phyloP scores from a whole-genome alignment of 2,888 invertebrate species.

The Sussaba pulchella region DNA sequence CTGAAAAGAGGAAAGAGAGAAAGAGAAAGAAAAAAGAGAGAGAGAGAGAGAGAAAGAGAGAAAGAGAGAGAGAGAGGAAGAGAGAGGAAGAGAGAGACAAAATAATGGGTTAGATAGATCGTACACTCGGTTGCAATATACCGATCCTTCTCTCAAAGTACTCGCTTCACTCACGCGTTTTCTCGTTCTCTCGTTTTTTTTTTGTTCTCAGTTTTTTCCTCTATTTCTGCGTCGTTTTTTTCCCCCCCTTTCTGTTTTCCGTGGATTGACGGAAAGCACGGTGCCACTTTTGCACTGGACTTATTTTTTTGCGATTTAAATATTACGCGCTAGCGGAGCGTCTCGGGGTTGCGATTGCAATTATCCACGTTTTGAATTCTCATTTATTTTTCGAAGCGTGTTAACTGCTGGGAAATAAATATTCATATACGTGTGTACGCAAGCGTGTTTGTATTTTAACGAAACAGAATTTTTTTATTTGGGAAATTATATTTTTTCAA shows the following conservation, averaged over 20 bases:
- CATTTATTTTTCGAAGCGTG: conserved; percentile 32
- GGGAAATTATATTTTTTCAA: too few species aligned
- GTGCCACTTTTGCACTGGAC: conserved; percentile 16
- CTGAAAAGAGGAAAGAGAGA: conserved; percentile 30
- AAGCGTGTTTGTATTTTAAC: too few species aligned
- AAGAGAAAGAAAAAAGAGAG: too few species aligned
- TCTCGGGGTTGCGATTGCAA: conserved; percentile 52
- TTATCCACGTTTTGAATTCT: conserved; percentile 53
- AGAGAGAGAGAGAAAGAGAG: too few species aligned
- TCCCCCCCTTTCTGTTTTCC: conserved; percentile 23
- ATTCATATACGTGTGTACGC: not conserved
- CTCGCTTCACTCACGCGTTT: conserved; percentile 2
- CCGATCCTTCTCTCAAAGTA: conserved; percentile 19
- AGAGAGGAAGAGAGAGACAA: not conserved
- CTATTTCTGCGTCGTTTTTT: conserved; percentile 34
- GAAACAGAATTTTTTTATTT: too few species aligned
- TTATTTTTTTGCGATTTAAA: conserved; percentile 46
- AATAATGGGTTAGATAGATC: conserved; percentile 34
- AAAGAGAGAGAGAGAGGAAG: too few species aligned
- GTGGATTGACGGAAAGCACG: conserved; percentile 20
- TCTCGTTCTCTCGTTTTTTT: conserved; percentile 15
- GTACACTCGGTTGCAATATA: conserved; percentile 34
- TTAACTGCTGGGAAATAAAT: conserved; percentile 44
- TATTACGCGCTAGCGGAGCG: conserved; percentile 51
- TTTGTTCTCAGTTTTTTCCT: conserved; percentile 2